Base-by-base conservation (phyloP, 2,888 invertebrate genomes). In the Notocelia uddmanniana region DNA sequence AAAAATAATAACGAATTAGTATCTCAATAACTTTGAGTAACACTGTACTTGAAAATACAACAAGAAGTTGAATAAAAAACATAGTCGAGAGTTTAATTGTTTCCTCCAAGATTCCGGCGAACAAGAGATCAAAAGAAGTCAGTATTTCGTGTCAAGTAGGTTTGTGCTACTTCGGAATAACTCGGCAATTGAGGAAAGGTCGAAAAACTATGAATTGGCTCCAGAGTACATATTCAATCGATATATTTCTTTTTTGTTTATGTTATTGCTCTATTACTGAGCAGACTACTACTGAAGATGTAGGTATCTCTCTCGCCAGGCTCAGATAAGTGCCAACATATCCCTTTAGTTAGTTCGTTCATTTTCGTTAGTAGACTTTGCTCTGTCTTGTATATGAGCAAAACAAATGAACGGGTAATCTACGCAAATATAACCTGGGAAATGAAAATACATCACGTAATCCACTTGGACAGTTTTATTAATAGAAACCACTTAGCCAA, bases 141-240 rank as follows among this genome's bases (percentile, higher is more conserved):
- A 64, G 75, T 79, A 77, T 76, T 71, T 59, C 73, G 73, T 75
- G 75, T 78, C 76, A 81, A 77, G 74, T 70, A 31, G 23, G 68
- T 74, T 76, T 77, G 72, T 73, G 69, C 21, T 52, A 73, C 75
- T 80, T 78, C 78, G 77, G 48, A 21, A 57, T 68, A 50, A 71
- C 74, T 75, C 78, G 73, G 71, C 64, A 57, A 74, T 75, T 74
- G 76, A 18, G 34, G 52, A 19, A 34, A n/a, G 18, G 31, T 54
- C 54, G 41, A 37, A n/a, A 15, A 67, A 54, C 59, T 41, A 50
- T 62, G 52, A 31, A 52, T 54, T 19, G 37, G 52, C n/a, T 41
- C 15, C 5, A 45, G 41, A 45, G n/a, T 45, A 45, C 41, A 1
- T 45, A n/a, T n/a, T 45, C 45, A n/a, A 45, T 45, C 15, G n/a